These are phyloP conservation scores for Lysandra bellargus DNA, from an alignment of 2,888 invertebrate genomes.

Conservation along the genomic window DNA sequence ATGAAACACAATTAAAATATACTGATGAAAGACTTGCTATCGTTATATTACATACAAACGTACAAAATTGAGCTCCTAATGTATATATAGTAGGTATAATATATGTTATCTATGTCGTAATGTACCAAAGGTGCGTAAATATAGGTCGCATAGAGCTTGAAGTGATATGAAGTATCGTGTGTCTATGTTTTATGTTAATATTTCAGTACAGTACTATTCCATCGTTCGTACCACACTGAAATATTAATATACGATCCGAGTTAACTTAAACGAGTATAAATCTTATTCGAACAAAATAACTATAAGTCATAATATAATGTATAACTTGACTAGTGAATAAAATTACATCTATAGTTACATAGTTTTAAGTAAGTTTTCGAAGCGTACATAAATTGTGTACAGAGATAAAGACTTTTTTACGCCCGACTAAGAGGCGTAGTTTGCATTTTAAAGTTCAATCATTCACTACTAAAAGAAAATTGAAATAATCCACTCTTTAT, in stretches of 20 bases:
- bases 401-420: not conserved
- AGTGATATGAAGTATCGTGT: slow-evolving; percentile 56
- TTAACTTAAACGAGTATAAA: slow-evolving; percentile 50
- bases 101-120: slow-evolving; percentile 42
- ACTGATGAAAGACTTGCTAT: slow-evolving; percentile 7
- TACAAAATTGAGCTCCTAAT: slow-evolving; percentile 39
- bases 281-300: slow-evolving; percentile 54
- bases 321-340: slow-evolving; percentile 75
- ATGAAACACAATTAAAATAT: not conserved
- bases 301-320: slow-evolving; percentile 58
- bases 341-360: slow-evolving; percentile 60
- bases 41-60: slow-evolving; percentile 31
- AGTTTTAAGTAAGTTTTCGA: slow-evolving; percentile 65
- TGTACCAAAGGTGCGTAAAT: slow-evolving; percentile 55
- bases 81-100: slow-evolving; percentile 36
- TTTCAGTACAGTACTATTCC: not conserved
- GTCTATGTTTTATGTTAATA: slow-evolving; percentile 38
- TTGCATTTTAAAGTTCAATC: not conserved
- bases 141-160: slow-evolving; percentile 44
- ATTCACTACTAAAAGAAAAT: not conserved
- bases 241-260: slow-evolving; percentile 32
- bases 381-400: slow-evolving; percentile 51
- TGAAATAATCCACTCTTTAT: not conserved
- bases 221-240: not conserved
- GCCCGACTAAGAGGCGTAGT: not conserved